A percentile compares a stretch with the other conserved stretches of the same genome.
phyloP scores from a whole-genome alignment of 2,888 invertebrate genomes.

The Caenorhabditis japonica region DNA sequence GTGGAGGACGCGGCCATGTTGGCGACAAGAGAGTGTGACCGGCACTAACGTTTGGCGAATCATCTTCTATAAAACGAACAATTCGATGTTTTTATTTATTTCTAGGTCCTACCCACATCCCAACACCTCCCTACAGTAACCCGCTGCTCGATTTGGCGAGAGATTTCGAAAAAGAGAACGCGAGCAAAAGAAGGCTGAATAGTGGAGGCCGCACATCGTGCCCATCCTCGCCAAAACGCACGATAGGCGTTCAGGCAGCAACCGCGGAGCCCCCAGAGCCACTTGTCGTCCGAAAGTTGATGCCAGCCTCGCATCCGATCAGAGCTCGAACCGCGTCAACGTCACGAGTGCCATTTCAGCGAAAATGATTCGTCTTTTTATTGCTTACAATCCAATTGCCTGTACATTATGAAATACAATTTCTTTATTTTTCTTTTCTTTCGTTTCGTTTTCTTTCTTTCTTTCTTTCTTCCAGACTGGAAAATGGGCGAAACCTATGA shows the following conservation, averaged over 20 bases:
- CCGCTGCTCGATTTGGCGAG: conserved; percentile 7
- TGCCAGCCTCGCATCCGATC: conserved; percentile 1
- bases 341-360: background rate
- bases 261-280: background rate
- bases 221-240: conserved; percentile 39
- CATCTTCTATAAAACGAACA: too few relatives aligned
- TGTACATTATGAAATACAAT: conserved; percentile 3
- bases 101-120: conserved; percentile 1
- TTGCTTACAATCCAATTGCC: too few relatives aligned
- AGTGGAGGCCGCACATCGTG: conserved; percentile 1
- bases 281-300: background rate
- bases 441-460: background rate
- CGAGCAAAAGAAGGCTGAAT: background rate
- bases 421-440: background rate
- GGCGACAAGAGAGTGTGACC: too few relatives aligned
- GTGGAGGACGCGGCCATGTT: too few relatives aligned
- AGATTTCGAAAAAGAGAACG: conserved; percentile 12
- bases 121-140: conserved; percentile 14
- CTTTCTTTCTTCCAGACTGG: too few relatives aligned
- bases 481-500: too few relatives aligned
- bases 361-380: conserved; percentile 2
- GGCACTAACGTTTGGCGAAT: too few relatives aligned
- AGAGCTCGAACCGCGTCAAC: background rate
- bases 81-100: too few relatives aligned
- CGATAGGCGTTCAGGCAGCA: conserved; percentile 22